A percentile compares a stretch with the other conserved stretches of the same genome.
These are phyloP conservation scores for Falco punctatus DNA, from an alignment of 2,113 vertebrate species.

Conservation along the genomic window DNA sequence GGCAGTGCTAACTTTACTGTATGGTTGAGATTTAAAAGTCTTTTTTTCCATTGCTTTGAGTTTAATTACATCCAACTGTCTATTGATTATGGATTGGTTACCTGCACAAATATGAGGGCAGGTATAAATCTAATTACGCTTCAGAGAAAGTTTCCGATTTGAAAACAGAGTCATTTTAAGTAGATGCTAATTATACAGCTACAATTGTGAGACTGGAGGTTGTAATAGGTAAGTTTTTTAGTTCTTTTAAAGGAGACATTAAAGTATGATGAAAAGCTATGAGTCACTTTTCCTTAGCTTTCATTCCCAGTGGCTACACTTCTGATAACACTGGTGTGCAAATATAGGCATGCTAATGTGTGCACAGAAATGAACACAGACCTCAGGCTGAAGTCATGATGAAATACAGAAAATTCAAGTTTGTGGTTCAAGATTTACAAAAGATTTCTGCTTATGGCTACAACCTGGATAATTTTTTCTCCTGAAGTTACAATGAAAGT, in stretches of 20 bases:
- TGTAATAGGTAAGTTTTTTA: not conserved
- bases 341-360: not conserved
- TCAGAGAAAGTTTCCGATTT: not conserved
- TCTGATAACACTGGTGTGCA: not conserved
- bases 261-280: not conserved
- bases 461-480: not conserved
- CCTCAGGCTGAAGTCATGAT: not conserved
- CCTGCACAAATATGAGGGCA: not conserved
- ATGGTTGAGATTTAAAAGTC: not conserved
- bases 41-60: not conserved
- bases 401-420: not conserved
- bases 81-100: not conserved
- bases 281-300: not conserved
- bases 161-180: not conserved
- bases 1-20: not conserved
- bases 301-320: not conserved
- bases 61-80: not conserved
- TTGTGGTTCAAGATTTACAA: not conserved
- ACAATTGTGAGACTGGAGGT: not conserved
- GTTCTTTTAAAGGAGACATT: not conserved
- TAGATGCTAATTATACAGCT: not conserved
- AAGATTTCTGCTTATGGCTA: not conserved
- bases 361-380: not conserved
- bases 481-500: not conserved
- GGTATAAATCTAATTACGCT: not conserved